These are phyloP conservation scores for Hedychridium roseum DNA, from an alignment of 2,888 invertebrate genomes.

Conservation along the genomic window DNA sequence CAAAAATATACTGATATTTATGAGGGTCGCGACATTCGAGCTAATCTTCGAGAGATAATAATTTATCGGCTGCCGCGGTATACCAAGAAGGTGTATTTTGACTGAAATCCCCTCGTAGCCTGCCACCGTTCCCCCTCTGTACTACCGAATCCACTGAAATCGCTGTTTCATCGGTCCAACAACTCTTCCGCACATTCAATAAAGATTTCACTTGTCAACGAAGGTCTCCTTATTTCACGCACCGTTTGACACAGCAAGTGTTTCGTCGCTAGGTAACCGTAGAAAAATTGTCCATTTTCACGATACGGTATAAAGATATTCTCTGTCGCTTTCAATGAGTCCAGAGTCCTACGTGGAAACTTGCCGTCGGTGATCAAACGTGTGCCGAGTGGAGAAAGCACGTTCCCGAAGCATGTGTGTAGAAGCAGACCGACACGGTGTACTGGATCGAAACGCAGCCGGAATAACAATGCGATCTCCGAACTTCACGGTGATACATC, in stretches of 20 bases:
- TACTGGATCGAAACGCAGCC: slow-evolving; percentile 34
- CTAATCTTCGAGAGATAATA: slow-evolving; percentile 63
- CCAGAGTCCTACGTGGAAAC: slow-evolving; percentile 15
- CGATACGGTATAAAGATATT: too few relatives aligned
- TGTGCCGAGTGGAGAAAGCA: slow-evolving; percentile 24
- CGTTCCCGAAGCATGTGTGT: slow-evolving; percentile 22
- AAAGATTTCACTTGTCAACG: too few relatives aligned
- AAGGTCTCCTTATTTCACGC: too few relatives aligned
- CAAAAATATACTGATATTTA: slow-evolving; percentile 63
- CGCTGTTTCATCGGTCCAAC: too few relatives aligned
- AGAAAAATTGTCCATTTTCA: too few relatives aligned
- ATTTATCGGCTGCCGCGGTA: slow-evolving; percentile 56
- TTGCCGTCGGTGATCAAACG: slow-evolving; percentile 18
- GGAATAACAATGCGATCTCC: slow-evolving; percentile 58
- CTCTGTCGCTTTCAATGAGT: too few relatives aligned
- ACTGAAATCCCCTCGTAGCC: slow-evolving; percentile 50
- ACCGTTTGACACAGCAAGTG: too few relatives aligned
- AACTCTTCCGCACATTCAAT: too few relatives aligned
- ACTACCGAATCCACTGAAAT: too few relatives aligned
- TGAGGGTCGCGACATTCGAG: slow-evolving; percentile 61
- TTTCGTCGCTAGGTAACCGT: too few relatives aligned
- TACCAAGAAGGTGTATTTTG: slow-evolving; percentile 50
- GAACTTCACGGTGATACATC: slow-evolving; percentile 55
- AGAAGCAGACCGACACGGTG: slow-evolving; percentile 30
- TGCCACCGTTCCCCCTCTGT: slow-evolving; percentile 16